Conservation (phyloP, 2,888 invertebrate genomes). For the Lithosia quadra region DNA sequence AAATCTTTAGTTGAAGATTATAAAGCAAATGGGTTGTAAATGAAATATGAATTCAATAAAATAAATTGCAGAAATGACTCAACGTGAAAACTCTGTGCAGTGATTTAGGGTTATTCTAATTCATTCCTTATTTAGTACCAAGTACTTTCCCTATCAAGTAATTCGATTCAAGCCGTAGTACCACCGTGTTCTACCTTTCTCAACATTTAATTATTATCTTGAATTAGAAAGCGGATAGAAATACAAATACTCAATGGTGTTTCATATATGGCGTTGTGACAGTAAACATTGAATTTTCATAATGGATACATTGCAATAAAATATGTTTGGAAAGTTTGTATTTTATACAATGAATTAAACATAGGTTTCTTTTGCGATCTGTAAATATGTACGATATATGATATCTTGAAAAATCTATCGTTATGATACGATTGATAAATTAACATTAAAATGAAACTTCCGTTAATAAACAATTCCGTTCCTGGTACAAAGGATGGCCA, state of each 20-base stretch:
- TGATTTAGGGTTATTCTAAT: neutral
- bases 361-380: neutral
- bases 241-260: neutral
- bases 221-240: neutral
- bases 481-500: no score
- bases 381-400: neutral
- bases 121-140: neutral
- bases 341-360: neutral
- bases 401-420: neutral
- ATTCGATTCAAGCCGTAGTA: neutral
- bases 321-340: neutral
- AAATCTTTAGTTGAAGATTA: no score
- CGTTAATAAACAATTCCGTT: no score
- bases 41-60: no score
- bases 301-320: neutral
- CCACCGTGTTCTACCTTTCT: neutral
- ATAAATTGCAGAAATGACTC: no score
- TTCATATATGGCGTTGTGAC: neutral
- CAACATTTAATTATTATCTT: constrained; percentile 5
- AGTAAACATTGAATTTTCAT: neutral
- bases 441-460: neutral
- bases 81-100: no score
- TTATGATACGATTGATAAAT: neutral
- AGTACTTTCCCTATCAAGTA: neutral
- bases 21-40: no score